phyloP scores from a whole-genome alignment of 2,797 vertebrate genomes.

The Hoplostethus mediterraneus region DNA sequence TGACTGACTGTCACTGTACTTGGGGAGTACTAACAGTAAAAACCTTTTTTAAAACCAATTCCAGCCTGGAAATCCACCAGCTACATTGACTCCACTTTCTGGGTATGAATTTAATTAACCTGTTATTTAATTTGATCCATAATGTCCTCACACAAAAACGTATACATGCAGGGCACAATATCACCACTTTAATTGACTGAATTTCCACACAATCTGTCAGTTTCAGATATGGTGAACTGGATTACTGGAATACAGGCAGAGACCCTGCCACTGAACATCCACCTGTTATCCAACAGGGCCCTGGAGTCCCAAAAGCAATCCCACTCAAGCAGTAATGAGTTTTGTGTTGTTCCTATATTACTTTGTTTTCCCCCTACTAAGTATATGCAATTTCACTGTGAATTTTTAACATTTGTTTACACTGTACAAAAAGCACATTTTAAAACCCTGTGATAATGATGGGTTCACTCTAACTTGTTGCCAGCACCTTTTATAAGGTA shows the following conservation, averaged over 20 bases:
- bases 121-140: not conserved
- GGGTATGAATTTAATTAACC: conserved; percentile 62
- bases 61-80: conserved; percentile 56
- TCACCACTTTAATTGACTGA: conserved; percentile 5
- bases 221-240: conserved; percentile 73
- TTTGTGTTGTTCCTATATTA: not conserved
- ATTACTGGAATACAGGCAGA: conserved; percentile 57
- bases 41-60: conserved; percentile 25
- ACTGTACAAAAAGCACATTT: conserved; percentile 20
- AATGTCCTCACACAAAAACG: not conserved
- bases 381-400: not conserved
- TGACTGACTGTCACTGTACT: too few species aligned
- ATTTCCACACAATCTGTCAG: conserved; percentile 23
- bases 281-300: conserved; percentile 72
- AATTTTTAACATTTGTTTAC: not conserved
- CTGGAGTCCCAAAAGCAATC: conserved; percentile 81
- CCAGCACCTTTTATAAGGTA: not conserved
- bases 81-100: conserved; percentile 30
- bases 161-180: not conserved
- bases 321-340: conserved; percentile 36
- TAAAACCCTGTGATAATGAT: conserved; percentile 32
- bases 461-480: not conserved
- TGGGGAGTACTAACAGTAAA: not conserved
- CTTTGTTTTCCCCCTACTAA: not conserved
- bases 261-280: not conserved